Evolutionary conservation across 30 jellyfish, hydroid and myxozoan genomes (phyloP).

Genomic region (Haliclystus octoradiatus): DNA sequence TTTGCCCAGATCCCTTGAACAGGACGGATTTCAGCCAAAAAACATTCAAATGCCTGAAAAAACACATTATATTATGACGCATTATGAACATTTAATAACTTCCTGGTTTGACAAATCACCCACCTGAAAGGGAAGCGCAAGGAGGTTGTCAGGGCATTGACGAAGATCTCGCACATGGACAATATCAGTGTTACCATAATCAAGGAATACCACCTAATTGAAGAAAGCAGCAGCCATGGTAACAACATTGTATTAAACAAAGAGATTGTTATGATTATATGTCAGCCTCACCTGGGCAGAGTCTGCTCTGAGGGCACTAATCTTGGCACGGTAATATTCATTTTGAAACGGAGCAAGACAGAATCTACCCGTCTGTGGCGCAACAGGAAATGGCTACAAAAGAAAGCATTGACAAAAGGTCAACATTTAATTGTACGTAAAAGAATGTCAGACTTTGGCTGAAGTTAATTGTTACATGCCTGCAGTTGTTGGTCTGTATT

Average conservation of each 20-base stretch:
- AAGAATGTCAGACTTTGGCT: no score
- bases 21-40: conserved; percentile 66
- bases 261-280: no score
- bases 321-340: conserved; percentile 78
- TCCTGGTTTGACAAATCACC: no score
- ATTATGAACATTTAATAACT: no score
- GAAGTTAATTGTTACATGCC: no score
- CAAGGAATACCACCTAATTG: conserved; percentile 73
- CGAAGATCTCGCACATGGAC: conserved; percentile 41
- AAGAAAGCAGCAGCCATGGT: background rate
- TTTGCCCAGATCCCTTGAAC: conserved; percentile 65
- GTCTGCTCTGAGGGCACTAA: conserved; percentile 2
- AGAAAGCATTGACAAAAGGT: background rate
- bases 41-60: conserved; percentile 81
- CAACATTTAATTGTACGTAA: no score
- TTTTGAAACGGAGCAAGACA: conserved; percentile 81
- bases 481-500: conserved; percentile 11
- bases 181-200: conserved; percentile 66
- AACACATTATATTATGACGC: no score
- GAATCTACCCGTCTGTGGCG: conserved; percentile 6
- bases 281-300: background rate
- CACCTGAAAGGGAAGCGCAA: conserved; percentile 79
- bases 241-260: no score
- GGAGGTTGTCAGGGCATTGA: conserved; percentile 55
- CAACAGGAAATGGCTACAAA: background rate